A percentile compares a stretch with the other conserved stretches of the same genome.
phyloP scores from a whole-genome alignment of 2,888 invertebrate genomes.

The Drosophila meridiana region DNA sequence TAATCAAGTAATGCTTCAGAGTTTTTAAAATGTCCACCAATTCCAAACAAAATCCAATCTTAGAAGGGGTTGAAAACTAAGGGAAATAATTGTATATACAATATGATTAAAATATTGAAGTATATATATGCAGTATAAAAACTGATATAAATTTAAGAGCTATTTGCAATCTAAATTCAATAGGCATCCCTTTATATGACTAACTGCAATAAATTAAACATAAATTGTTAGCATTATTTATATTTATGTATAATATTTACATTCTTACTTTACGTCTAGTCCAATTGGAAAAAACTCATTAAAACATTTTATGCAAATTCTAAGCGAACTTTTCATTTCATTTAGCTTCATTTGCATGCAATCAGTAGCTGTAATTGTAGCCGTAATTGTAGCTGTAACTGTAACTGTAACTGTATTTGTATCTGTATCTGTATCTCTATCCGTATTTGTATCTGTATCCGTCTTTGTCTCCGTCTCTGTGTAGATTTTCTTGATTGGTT shows the following conservation, averaged over 20 bases:
- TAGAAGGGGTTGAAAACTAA: too few relatives aligned
- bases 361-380: conserved; percentile 1
- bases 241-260: background rate
- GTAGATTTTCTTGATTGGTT: background rate
- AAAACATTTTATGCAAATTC: conserved; percentile 5
- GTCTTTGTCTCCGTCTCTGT: conserved; percentile 4
- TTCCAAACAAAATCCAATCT: too few relatives aligned
- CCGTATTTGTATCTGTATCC: conserved; percentile 6
- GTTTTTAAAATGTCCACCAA: too few relatives aligned
- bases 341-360: conserved; percentile 22
- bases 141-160: too few relatives aligned
- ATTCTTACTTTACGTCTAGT: background rate
- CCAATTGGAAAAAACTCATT: background rate
- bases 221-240: background rate
- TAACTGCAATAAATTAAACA: too few relatives aligned
- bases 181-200: background rate
- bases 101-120: too few relatives aligned
- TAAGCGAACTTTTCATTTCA: conserved; percentile 4
- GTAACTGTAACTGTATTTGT: background rate
- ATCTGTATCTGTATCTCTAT: background rate
- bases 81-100: too few relatives aligned
- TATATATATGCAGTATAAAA: too few relatives aligned
- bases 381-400: background rate
- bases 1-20: too few relatives aligned
- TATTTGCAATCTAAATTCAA: too few relatives aligned